Percentiles rank a stretch among this genome's conserved stretches.
These are phyloP conservation scores for Epizoanthus ramosus DNA, from an alignment of 92 coral and sea anemone genomes.

Conservation along the genomic window DNA sequence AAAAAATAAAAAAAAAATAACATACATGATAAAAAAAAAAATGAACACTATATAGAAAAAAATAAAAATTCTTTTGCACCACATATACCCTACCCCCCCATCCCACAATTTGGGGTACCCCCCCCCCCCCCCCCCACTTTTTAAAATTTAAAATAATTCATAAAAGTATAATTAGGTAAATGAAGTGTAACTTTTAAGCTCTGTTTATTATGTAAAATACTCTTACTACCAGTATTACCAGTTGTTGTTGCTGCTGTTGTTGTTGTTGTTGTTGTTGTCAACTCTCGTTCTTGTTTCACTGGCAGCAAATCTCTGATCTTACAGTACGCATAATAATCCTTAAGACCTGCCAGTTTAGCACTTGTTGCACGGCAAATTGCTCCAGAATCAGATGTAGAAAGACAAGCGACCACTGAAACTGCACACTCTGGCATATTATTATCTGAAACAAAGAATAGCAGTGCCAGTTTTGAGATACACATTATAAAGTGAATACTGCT, in stretches of 20 bases:
- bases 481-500: too few relatives aligned
- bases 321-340: neutral
- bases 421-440: constrained; percentile 4
- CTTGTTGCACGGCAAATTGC: constrained; percentile 23
- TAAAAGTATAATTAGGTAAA: too few relatives aligned
- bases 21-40: too few relatives aligned
- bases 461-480: too few relatives aligned
- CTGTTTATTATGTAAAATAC: neutral
- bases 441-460: neutral
- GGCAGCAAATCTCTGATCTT: neutral
- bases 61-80: too few relatives aligned
- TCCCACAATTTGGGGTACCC: too few relatives aligned
- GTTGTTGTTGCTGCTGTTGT: too few relatives aligned
- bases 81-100: too few relatives aligned
- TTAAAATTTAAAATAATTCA: too few relatives aligned
- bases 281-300: neutral
- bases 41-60: too few relatives aligned
- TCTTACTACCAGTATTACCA: constrained; percentile 10
- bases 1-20: too few relatives aligned
- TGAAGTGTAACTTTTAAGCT: neutral
- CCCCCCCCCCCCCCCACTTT: too few relatives aligned
- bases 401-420: constrained; percentile 28
- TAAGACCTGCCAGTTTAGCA: constrained; percentile 28
- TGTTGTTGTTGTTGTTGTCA: neutral
- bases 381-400: constrained; percentile 13